Conservation (phyloP, 2,113 vertebrate species). For the Polyodon spathula region DNA sequence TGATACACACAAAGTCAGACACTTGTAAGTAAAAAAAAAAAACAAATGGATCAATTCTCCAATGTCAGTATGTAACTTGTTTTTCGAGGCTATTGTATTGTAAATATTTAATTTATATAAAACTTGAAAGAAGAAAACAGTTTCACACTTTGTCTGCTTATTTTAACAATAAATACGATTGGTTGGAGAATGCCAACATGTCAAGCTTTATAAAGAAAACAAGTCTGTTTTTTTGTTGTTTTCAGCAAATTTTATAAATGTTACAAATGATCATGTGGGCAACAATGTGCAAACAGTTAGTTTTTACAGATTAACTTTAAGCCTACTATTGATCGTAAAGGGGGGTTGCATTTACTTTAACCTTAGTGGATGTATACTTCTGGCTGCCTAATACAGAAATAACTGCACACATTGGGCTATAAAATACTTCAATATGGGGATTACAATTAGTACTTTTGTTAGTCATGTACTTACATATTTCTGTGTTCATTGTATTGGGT, state of each 20-base stretch:
- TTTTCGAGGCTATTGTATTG: neutral
- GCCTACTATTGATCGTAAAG: too few relatives aligned
- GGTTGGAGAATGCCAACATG: too few relatives aligned
- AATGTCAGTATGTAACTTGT: neutral
- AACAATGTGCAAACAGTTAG: too few relatives aligned
- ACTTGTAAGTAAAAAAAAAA: neutral
- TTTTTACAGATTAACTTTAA: too few relatives aligned
- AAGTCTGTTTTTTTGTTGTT: too few relatives aligned
- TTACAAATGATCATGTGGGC: too few relatives aligned
- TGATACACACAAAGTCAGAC: neutral
- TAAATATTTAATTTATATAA: conserved; percentile 1
- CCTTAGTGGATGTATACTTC: neutral
- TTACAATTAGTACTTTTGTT: conserved; percentile 1
- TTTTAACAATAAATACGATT: neutral
- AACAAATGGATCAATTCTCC: neutral
- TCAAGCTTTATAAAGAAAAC: too few relatives aligned
- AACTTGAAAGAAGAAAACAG: neutral
- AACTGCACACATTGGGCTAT: neutral
- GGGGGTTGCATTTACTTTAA: neutral
- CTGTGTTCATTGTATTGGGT: neutral
- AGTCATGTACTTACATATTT: conserved; percentile 4
- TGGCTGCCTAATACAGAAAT: neutral
- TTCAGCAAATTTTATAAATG: too few relatives aligned
- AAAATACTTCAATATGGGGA: conserved; percentile 4
- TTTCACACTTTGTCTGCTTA: neutral